Base-by-base conservation (phyloP, 2,888 invertebrate species). In the Eupithecia tripunctaria region DNA sequence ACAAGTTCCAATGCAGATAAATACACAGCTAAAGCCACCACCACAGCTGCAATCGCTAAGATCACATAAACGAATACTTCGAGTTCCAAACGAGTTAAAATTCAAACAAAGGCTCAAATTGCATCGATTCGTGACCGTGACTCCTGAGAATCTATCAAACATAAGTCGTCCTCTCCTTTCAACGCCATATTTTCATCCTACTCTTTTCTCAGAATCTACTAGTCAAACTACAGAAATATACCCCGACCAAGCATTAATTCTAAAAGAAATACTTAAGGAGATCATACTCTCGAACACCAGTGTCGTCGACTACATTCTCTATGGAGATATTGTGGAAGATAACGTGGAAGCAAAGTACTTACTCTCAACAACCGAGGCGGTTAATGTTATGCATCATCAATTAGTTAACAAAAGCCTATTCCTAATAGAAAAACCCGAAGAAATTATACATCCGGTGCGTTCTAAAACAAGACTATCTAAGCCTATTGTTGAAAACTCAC, bases 291-390 rank as follows among this genome's bases (percentile, higher is more conserved):
- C 73, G 18, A 73, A 73, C 27, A 67, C 41, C 29, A 73, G 67
- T 27, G 32, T 73, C 18, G 43, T 73, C 32, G 73, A 73, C 43
- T 73, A 73, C 43, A 70, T 73, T 64, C 56, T 73, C 2, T 73
- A 73, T 47, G 73, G 67, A 47, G 70, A 67, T 32, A 27, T 43
- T 3, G 21, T 18, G 32, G 14, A 14, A 3, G 18, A 67, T 27
- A 36, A 73, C 8, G 25, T 43, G 14, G 41, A 67, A 14, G 41
- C 32, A n/a, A 63, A 41, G 14, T 43, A 68, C 25, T 43, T 64
- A 59, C 18, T n/a, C 15, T 32, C 51, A 38, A 64, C 67, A 47
- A 67, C 70, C 2, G 32, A 63, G 36, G 59, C 59, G 10, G 12
- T 56, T 0, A 41, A 68, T 21, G n/a, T 63, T 1, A 41, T 41